These are phyloP conservation scores for Perognathus longimembris DNA, from an alignment of 2,113 vertebrate genomes.

Conservation along the genomic window DNA sequence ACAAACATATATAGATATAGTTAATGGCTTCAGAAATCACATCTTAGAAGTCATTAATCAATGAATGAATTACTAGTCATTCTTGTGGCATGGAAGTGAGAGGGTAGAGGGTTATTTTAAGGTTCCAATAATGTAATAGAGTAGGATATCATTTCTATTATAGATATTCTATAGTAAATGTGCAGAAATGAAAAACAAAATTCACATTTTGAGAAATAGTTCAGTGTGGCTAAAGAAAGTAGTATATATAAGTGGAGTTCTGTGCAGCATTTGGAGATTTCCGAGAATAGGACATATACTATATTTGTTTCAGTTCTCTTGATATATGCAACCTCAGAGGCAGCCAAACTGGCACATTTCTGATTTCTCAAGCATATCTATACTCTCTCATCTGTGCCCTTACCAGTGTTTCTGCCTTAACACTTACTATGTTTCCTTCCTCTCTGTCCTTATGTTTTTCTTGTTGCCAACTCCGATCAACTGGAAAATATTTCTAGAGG, in stretches of 20 bases:
- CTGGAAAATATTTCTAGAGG: background rate
- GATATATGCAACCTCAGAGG: background rate
- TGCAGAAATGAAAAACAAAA: background rate
- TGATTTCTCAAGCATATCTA: background rate
- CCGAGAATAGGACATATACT: background rate
- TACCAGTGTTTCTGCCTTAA: background rate
- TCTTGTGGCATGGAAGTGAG: background rate
- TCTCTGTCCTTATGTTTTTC: background rate
- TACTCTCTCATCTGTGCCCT: background rate
- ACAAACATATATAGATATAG: background rate
- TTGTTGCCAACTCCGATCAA: background rate
- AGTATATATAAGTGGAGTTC: background rate
- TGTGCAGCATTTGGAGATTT: background rate
- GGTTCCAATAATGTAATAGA: background rate
- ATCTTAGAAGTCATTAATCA: conserved; percentile 5
- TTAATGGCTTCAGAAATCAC: background rate
- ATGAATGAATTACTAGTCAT: background rate
- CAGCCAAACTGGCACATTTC: background rate
- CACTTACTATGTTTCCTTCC: background rate
- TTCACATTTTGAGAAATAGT: background rate
- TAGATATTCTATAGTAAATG: background rate
- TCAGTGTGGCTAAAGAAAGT: background rate
- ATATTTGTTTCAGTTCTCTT: background rate
- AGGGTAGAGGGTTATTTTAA: background rate
- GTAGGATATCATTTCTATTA: background rate